A percentile compares a stretch with the other conserved stretches of the same genome.
phyloP scores from a whole-genome alignment of 2,797 vertebrate genomes.

The Anguilla obscura region DNA sequence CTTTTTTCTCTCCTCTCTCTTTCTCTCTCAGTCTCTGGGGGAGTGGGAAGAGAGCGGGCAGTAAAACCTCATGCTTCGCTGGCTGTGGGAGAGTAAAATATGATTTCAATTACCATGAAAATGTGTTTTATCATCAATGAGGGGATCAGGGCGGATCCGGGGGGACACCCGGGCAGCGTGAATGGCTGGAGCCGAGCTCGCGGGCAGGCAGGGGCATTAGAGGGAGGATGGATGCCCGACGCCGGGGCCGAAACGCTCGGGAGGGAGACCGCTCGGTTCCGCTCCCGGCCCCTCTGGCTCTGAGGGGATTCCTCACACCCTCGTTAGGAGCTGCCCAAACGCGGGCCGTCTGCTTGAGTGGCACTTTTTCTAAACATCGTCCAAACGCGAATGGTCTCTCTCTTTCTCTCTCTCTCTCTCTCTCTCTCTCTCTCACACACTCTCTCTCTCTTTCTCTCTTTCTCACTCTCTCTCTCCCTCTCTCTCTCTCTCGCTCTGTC shows the following conservation, averaged over 20 bases:
- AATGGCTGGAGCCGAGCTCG: slow-evolving; percentile 55
- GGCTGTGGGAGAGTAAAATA: slow-evolving; percentile 58
- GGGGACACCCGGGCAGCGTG: slow-evolving; percentile 51
- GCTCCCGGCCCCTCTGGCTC: not conserved
- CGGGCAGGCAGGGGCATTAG: slow-evolving; percentile 45
- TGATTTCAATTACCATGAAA: slow-evolving; percentile 63
- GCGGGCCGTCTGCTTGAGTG: slow-evolving; percentile 47
- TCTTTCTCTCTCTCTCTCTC: not conserved
- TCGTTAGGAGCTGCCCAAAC: slow-evolving; percentile 12
- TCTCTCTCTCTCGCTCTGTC: not conserved
- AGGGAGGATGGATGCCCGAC: slow-evolving; percentile 40
- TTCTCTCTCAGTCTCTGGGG: slow-evolving; percentile 22
- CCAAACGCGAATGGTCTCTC: slow-evolving; percentile 59
- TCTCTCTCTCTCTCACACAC: not conserved
- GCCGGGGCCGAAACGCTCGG: not conserved
- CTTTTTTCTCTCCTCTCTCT: slow-evolving; percentile 32
- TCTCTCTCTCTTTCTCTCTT: not conserved
- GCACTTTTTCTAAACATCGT: slow-evolving; percentile 49
- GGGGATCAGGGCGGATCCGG: slow-evolving; percentile 60
- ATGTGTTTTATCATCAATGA: slow-evolving; percentile 59
- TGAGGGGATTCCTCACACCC: slow-evolving; percentile 34
- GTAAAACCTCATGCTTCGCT: slow-evolving; percentile 46
- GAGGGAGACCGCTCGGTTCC: slow-evolving; percentile 13
- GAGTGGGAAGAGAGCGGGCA: slow-evolving; percentile 48
- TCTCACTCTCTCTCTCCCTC: not conserved